Conservation (phyloP, 1,140 invertebrate genomes). For the Macrostomum lignano region DNA sequence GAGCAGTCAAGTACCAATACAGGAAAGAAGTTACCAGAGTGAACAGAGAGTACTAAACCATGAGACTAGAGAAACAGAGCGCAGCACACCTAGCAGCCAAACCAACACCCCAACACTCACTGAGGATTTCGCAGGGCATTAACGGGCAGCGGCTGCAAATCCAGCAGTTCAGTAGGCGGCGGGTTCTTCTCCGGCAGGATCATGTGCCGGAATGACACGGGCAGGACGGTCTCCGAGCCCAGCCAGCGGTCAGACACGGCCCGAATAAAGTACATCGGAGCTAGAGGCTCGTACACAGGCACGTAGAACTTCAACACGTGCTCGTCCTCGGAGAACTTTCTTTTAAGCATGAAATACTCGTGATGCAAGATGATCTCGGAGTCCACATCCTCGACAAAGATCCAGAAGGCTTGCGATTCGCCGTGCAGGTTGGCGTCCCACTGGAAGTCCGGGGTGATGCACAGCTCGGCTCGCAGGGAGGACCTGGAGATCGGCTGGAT, state of each 20-base stretch:
- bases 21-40: too few species aligned
- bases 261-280: constrained; percentile 82
- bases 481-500: constrained; percentile 89
- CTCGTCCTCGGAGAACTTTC: constrained; percentile 71
- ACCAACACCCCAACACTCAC: too few species aligned
- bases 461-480: constrained; percentile 69
- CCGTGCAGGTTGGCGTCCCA: constrained; percentile 61
- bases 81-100: too few species aligned
- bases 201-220: constrained; percentile 82
- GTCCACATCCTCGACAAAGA: constrained; percentile 88
- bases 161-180: constrained; percentile 83
- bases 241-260: constrained; percentile 36
- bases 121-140: constrained; percentile 42
- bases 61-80: too few species aligned
- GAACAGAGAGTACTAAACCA: too few species aligned
- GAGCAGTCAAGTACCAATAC: too few species aligned
- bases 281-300: constrained; percentile 82
- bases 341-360: constrained; percentile 82
- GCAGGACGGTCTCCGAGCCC: constrained; percentile 62
- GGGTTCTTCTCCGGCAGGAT: constrained; percentile 91
- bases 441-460: constrained; percentile 92
- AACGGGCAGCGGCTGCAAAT: constrained; percentile 76
- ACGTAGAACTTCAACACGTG: constrained; percentile 92
- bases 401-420: constrained; percentile 62
- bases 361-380: constrained; percentile 71